phyloP scores from a whole-genome alignment of 2,888 invertebrate genomes.

The Erannis defoliaria region DNA sequence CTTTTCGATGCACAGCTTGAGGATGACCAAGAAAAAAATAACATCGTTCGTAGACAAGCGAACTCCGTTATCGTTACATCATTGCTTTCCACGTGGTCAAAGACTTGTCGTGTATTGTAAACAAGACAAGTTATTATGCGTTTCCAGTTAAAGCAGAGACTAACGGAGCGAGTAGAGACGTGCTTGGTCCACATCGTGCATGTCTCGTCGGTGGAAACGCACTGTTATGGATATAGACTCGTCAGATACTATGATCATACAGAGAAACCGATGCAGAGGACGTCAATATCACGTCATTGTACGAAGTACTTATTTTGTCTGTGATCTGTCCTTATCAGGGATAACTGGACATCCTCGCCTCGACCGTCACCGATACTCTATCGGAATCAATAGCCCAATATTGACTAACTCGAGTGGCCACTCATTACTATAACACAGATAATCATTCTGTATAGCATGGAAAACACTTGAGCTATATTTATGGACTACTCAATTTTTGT shows the following conservation, averaged over 20 bases:
- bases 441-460: slow-evolving; percentile 40
- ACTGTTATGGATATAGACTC: background rate
- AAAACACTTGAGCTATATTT: slow-evolving; percentile 31
- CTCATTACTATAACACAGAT: slow-evolving; percentile 47
- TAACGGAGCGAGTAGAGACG: too few relatives aligned
- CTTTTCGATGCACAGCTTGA: too few relatives aligned
- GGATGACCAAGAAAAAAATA: too few relatives aligned
- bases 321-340: slow-evolving; percentile 43
- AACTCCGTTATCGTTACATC: too few relatives aligned
- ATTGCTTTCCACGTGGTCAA: too few relatives aligned
- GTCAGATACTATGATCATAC: background rate
- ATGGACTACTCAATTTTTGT: slow-evolving; percentile 4
- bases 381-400: slow-evolving; percentile 55
- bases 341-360: slow-evolving; percentile 41
- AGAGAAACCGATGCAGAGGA: background rate
- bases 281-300: slow-evolving; percentile 1
- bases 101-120: too few relatives aligned
- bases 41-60: too few relatives aligned
- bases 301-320: background rate
- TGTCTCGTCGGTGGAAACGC: too few relatives aligned
- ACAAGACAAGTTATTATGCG: too few relatives aligned
- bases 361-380: slow-evolving; percentile 32
- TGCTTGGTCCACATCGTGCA: too few relatives aligned
- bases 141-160: too few relatives aligned
- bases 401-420: slow-evolving; percentile 46